Conservation (phyloP, 1,140 invertebrate species). For the Gonatopus flavifemur region DNA sequence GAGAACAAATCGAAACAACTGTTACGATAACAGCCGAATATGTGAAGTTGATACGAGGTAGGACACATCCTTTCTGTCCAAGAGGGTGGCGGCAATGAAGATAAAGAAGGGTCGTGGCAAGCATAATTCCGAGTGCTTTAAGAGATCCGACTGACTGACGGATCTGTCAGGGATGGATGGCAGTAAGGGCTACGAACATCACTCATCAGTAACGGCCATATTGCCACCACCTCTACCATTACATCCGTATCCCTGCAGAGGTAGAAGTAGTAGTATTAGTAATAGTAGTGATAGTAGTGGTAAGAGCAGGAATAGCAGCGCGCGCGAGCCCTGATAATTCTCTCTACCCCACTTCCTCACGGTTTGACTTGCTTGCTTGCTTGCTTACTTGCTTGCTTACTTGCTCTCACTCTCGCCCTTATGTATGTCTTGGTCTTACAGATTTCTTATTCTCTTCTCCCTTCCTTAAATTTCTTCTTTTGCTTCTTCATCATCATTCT, state of each 20-base stretch:
- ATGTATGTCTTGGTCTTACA: too few species aligned
- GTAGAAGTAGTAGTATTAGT: too few species aligned
- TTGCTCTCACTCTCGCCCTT: conserved; percentile 23
- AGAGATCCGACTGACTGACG: conserved; percentile 35
- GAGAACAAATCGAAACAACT: too few species aligned
- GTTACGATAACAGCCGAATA: too few species aligned
- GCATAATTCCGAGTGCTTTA: conserved; percentile 38
- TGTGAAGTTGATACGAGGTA: too few species aligned
- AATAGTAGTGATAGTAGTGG: background rate
- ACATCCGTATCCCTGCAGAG: conserved; percentile 15
- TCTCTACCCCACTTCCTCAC: conserved; percentile 22
- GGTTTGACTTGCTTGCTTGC: too few species aligned
- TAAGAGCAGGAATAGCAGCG: conserved; percentile 7
- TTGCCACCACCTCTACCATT: conserved; percentile 45
- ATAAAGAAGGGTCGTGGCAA: conserved; percentile 34
- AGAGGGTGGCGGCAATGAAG: conserved; percentile 29
- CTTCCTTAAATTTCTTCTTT: conserved; percentile 22
- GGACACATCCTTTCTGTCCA: background rate
- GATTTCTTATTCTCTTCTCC: conserved; percentile 23
- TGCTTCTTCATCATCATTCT: conserved; percentile 15
- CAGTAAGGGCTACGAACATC: conserved; percentile 56
- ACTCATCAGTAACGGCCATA: conserved; percentile 57
- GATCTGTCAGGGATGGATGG: conserved; percentile 39
- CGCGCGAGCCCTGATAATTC: conserved; percentile 49
- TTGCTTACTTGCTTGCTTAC: conserved; percentile 1